Evolutionary conservation across 2,888 invertebrate genomes (phyloP).

Genomic region (Morpho deidamia): DNA sequence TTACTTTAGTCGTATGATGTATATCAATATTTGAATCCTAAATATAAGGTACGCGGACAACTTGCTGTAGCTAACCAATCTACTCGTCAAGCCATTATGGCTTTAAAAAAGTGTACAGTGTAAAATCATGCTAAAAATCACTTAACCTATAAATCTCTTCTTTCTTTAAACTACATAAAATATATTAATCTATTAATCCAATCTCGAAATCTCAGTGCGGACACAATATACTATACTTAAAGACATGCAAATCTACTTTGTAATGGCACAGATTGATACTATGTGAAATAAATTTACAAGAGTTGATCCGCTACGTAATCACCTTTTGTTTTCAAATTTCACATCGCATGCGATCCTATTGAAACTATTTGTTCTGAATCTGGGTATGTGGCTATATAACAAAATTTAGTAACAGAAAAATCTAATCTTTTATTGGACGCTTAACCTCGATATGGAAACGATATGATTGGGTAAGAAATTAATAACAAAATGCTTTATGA

Average conservation of each 20-base stretch:
- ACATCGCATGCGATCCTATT: slow-evolving; percentile 34
- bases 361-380: slow-evolving; percentile 14
- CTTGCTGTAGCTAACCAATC: too few relatives aligned
- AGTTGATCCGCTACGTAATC: slow-evolving; percentile 32
- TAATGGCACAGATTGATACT: slow-evolving; percentile 30
- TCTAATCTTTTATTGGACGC: not conserved
- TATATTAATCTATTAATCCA: not conserved
- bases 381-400: not conserved
- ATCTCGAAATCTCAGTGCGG: not conserved
- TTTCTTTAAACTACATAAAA: too few relatives aligned
- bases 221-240: slow-evolving; percentile 3
- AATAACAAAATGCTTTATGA: too few relatives aligned
- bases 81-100: too few relatives aligned
- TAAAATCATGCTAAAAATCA: not conserved
- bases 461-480: not conserved
- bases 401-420: slow-evolving; percentile 1
- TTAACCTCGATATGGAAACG: not conserved
- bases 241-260: slow-evolving; percentile 21
- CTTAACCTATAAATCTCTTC: not conserved
- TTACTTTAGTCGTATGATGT: too few relatives aligned
- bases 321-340: slow-evolving; percentile 45
- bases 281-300: slow-evolving; percentile 35
- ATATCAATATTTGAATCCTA: too few relatives aligned
- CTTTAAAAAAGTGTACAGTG: too few relatives aligned
- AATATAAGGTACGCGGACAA: too few relatives aligned